Evolutionary conservation across 2,888 invertebrate genomes (phyloP).

Genomic region (Plagodis dolabraria): DNA sequence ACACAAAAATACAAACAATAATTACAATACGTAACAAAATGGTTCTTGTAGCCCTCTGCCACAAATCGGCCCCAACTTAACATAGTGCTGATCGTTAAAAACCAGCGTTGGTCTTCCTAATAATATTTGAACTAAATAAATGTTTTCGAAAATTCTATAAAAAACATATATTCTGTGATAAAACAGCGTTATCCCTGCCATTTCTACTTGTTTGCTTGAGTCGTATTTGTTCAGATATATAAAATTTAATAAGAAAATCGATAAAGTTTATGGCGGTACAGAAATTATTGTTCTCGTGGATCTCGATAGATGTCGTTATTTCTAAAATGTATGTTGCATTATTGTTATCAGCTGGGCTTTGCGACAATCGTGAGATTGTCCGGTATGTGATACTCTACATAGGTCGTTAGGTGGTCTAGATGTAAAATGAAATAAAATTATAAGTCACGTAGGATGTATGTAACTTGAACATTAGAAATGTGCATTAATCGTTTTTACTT

Average conservation of each 20-base stretch:
- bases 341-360: constrained; percentile 60
- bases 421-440: constrained; percentile 37
- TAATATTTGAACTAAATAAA: no score
- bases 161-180: no score
- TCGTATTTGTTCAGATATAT: constrained; percentile 26
- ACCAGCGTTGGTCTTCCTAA: no score
- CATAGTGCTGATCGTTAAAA: no score
- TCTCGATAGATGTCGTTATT: constrained; percentile 78
- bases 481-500: no score
- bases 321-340: constrained; percentile 61
- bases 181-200: no score
- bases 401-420: constrained; percentile 7
- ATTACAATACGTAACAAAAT: no score
- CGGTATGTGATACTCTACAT: constrained; percentile 57
- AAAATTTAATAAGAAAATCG: constrained; percentile 72
- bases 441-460: constrained; percentile 10
- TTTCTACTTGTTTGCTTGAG: neutral
- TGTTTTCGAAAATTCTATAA: no score
- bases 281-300: constrained; percentile 82
- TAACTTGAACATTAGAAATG: neutral
- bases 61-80: no score
- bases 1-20: no score
- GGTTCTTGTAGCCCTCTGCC: no score
- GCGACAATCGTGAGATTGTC: constrained; percentile 77
- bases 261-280: constrained; percentile 75